Evolutionary conservation across 1,140 invertebrate species (phyloP).

Genomic region (Trinorchestia longiramus): DNA sequence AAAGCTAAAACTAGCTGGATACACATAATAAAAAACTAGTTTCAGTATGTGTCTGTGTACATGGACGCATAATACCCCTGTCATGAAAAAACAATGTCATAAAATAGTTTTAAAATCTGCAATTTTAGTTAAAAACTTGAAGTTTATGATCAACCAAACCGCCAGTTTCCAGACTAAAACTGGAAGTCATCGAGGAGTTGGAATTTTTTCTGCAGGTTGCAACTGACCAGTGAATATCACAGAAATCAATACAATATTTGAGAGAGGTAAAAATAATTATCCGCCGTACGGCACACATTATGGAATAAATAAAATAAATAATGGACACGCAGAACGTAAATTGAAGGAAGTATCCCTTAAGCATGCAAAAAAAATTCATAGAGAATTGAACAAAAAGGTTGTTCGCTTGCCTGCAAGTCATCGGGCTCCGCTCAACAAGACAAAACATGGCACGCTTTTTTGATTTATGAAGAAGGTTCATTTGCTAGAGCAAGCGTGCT

Average conservation of each 20-base stretch:
- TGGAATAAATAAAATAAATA: neutral
- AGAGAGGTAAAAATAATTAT: too few relatives aligned
- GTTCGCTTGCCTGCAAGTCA: neutral
- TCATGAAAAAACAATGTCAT: neutral
- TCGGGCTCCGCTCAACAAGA: neutral
- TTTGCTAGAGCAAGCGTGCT: neutral
- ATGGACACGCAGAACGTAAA: neutral
- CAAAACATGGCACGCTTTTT: neutral
- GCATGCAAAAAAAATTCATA: neutral
- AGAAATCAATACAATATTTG: neutral
- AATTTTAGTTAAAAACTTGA: neutral
- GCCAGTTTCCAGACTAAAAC: neutral
- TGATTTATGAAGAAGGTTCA: neutral
- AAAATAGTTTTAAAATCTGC: neutral
- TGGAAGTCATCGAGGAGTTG: neutral
- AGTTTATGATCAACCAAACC: neutral
- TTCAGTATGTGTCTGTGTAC: neutral
- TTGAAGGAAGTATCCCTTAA: neutral
- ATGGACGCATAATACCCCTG: neutral
- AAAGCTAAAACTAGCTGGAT: neutral
- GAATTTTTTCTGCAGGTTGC: neutral
- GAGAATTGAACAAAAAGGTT: neutral
- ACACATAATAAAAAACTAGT: neutral
- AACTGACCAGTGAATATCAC: neutral
- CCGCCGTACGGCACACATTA: neutral